Evolutionary conservation across 2,888 invertebrate genomes (phyloP), one percentile per base, ranked within the genome.

Genomic region (Drosophila siamana): DNA sequence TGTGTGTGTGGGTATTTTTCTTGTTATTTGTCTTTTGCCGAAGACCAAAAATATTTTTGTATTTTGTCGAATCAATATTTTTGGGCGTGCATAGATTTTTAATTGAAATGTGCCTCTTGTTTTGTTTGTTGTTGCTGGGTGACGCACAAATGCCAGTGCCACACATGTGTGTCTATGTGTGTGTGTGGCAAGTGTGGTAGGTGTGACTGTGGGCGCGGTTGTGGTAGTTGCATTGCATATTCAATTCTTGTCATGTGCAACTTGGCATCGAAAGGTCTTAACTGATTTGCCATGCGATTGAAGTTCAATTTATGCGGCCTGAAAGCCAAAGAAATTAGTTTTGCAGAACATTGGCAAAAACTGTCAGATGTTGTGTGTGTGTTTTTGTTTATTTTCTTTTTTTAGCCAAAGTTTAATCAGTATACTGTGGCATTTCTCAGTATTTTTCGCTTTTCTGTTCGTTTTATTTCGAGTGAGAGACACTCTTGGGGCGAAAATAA

Each of bases 61-160:
- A 26, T 66, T 65, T 63, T 54, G 56, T 69, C 48, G 62, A 64
- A 71, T 65, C 72, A 67, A 70, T 80, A 73, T 66, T 74, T 68
- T 71, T 62, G 78, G 78, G 81, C 86, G 85, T 83, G 83, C 72
- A 78, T 68, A 67, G 83, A 68, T 74, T 88, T 80, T 88, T 86
- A 88, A 83, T 88, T 88, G 88, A 86, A 70, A 80, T 83, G 67
- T 82, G 76, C 69, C 62, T 51, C 40, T 57, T 48, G 19, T 44
- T 36, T 60, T 36, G 7, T 33, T 22, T 30, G 11, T 22, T 30
- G 11, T 13, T n/a, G n/a, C 22, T 26, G 22, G 65, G 15, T 77
- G 74, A 74, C 73, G 66, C 77, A 73, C 64, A 13, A 22, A 2
- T n/a, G 40, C 24, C 38, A 46, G n/a, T 22, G 11, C 7, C 26